Conservation (phyloP, 2,113 vertebrate species). For the Pseudonaja textilis region DNA sequence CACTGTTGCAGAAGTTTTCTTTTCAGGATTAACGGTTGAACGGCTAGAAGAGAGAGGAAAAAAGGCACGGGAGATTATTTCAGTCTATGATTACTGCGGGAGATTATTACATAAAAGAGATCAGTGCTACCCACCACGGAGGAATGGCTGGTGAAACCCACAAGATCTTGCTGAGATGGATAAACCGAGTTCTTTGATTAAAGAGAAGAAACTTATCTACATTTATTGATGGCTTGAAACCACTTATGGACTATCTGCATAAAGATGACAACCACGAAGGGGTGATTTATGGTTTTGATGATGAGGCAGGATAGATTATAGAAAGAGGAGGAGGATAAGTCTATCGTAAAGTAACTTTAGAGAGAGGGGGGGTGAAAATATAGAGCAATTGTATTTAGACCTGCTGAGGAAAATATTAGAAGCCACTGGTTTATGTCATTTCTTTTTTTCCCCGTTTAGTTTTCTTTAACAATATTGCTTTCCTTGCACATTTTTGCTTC, state of each 20-base stretch:
- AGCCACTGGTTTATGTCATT: neutral
- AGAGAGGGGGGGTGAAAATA: neutral
- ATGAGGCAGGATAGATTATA: neutral
- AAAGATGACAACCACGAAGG: neutral
- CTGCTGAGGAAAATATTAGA: neutral
- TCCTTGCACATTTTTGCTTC: neutral
- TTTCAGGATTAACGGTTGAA: neutral
- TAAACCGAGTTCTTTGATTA: neutral
- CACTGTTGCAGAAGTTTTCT: neutral
- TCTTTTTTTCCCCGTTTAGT: neutral
- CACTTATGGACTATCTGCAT: neutral
- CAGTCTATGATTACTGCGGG: neutral
- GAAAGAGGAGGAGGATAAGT: neutral
- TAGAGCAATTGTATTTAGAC: neutral
- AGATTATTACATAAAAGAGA: neutral
- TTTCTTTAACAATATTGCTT: neutral
- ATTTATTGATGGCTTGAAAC: neutral
- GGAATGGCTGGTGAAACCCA: neutral
- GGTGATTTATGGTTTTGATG: neutral
- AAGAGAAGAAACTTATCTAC: neutral
- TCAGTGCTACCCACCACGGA: neutral
- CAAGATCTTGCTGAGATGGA: neutral
- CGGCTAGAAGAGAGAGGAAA: neutral
- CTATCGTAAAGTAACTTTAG: neutral
- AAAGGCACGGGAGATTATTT: neutral